A percentile compares a stretch with the other conserved stretches of the same genome.
These are phyloP conservation scores for Upupa epops DNA, from an alignment of 2,113 vertebrate genomes.

Conservation along the genomic window DNA sequence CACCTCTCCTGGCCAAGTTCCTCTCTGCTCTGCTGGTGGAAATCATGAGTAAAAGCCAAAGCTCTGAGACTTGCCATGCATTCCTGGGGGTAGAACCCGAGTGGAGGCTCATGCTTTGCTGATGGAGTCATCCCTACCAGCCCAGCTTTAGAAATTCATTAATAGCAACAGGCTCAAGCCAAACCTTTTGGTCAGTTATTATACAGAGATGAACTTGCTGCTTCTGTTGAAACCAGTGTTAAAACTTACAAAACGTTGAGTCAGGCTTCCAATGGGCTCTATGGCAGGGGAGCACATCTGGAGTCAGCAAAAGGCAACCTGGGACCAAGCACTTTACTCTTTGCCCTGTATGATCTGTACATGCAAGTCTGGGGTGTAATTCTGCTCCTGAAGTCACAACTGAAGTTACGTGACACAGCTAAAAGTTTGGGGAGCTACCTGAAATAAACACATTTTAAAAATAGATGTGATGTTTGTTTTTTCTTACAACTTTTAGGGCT, in stretches of 20 bases:
- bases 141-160: background rate
- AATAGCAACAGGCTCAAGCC: background rate
- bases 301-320: conserved; percentile 11
- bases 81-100: background rate
- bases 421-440: background rate
- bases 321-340: conserved; percentile 1
- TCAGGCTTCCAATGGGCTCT: background rate
- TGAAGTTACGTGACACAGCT: background rate
- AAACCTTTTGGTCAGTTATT: conserved; percentile 14
- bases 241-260: background rate
- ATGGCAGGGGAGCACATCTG: background rate
- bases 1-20: background rate
- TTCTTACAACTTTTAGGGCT: background rate
- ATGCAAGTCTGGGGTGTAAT: background rate
- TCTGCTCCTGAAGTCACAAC: background rate
- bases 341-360: background rate
- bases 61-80: background rate
- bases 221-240: background rate
- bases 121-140: background rate
- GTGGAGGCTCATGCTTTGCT: background rate
- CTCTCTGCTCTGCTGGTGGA: background rate
- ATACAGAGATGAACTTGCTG: background rate
- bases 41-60: background rate
- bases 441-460: background rate
- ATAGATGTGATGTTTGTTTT: background rate